These are phyloP conservation scores for Actinernus sp. DNA, from an alignment of 92 coral and sea anemone species.

Conservation along the genomic window DNA sequence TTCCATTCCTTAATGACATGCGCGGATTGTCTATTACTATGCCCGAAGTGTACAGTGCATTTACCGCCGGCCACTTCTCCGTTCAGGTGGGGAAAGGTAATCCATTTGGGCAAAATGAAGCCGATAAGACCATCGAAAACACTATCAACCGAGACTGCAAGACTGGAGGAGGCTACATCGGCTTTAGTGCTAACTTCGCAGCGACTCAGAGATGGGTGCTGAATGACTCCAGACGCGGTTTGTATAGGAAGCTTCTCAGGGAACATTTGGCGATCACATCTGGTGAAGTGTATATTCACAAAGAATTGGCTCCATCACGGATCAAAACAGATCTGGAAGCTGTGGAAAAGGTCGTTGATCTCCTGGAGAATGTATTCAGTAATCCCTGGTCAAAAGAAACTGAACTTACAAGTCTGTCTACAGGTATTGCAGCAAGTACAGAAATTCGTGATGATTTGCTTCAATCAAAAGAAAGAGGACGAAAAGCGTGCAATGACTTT, in stretches of 20 bases:
- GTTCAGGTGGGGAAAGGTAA: slow-evolving; percentile 67
- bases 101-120: slow-evolving; percentile 75
- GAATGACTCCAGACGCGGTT: slow-evolving; percentile 56
- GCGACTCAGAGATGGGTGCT: slow-evolving; percentile 77
- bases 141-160: slow-evolving; percentile 69
- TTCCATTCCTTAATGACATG: slow-evolving; percentile 63
- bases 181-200: slow-evolving; percentile 71
- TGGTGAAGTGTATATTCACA: slow-evolving; percentile 38
- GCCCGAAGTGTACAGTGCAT: slow-evolving; percentile 57
- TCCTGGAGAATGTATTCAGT: slow-evolving; percentile 59
- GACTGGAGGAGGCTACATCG: slow-evolving; percentile 70
- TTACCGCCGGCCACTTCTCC: slow-evolving; percentile 40
- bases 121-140: slow-evolving; percentile 79
- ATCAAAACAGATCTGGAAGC: slow-evolving; percentile 53
- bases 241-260: slow-evolving; percentile 31
- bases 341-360: slow-evolving; percentile 47
- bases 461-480: slow-evolving; percentile 43
- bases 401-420: slow-evolving; percentile 58
- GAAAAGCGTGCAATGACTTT: slow-evolving; percentile 28
- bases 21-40: slow-evolving; percentile 37
- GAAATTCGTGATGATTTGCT: slow-evolving; percentile 58
- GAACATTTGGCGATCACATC: slow-evolving; percentile 54
- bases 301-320: slow-evolving; percentile 71
- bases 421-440: slow-evolving; percentile 54
- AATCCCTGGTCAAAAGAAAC: slow-evolving; percentile 61